Conservation (phyloP, 2,113 vertebrate species). For the Litocranius walleri region DNA sequence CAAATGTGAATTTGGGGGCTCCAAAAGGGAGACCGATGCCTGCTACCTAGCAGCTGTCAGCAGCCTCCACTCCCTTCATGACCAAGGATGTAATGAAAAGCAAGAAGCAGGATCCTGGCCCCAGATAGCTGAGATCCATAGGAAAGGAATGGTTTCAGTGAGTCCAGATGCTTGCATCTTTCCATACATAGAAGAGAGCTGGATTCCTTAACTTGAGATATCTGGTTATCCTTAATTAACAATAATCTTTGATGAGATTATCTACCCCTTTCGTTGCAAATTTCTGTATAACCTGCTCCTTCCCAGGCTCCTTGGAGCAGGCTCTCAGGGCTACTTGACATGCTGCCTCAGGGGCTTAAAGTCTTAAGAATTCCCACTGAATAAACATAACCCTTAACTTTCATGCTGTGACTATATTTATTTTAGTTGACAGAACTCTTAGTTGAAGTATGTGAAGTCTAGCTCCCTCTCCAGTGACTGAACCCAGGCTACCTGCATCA, state of each 20-base stretch:
- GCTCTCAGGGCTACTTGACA: not conserved
- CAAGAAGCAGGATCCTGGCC: not conserved
- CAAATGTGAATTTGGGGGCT: not conserved
- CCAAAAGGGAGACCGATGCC: not conserved
- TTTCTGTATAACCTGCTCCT: not conserved
- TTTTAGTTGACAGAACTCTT: not conserved
- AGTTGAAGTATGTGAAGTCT: not conserved
- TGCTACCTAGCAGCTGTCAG: not conserved
- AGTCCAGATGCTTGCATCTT: not conserved
- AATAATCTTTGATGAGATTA: not conserved
- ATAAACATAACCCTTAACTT: not conserved
- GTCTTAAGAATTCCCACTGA: not conserved
- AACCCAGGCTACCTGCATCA: not conserved
- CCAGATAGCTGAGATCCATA: not conserved
- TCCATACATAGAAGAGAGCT: not conserved
- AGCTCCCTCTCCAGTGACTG: not conserved
- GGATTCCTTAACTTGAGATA: not conserved
- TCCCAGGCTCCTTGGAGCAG: not conserved
- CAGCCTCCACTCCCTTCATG: not conserved
- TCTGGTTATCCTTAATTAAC: not conserved
- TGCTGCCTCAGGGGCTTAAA: not conserved
- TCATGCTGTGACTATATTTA: not conserved
- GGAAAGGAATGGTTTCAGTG: not conserved
- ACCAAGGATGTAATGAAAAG: not conserved
- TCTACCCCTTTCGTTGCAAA: rapidly evolving